Conservation (phyloP, 2,113 vertebrate species). For the Alaudala cheleensis region DNA sequence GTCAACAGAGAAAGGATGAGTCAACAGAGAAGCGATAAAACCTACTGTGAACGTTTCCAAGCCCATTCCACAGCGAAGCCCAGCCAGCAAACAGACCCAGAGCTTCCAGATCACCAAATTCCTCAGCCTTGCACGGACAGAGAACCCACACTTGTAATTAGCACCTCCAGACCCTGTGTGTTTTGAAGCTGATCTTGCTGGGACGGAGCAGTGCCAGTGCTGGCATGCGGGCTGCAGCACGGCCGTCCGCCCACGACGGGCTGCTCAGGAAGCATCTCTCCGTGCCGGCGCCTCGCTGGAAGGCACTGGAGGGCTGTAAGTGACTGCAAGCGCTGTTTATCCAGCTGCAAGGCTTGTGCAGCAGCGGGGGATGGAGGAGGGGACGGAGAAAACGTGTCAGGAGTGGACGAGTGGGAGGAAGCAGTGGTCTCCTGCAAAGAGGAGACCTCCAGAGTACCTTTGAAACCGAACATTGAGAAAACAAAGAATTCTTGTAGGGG, state of each 20-base stretch:
- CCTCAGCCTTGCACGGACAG: background rate
- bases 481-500: conserved; percentile 20
- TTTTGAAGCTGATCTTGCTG: background rate
- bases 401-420: conserved; percentile 50
- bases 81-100: background rate
- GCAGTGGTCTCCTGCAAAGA: conserved; percentile 19
- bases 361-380: background rate
- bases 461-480: conserved; percentile 46
- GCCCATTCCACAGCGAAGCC: background rate
- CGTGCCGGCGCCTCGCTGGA: background rate
- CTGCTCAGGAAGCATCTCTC: conserved; percentile 26
- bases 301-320: conserved; percentile 10
- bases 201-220: background rate
- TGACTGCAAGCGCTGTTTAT: background rate
- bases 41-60: background rate
- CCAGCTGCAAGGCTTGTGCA: background rate
- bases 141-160: background rate
- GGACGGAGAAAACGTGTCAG: background rate
- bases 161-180: background rate
- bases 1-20: background rate
- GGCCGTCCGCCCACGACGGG: accelerated
- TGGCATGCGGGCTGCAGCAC: background rate
- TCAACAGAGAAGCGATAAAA: background rate
- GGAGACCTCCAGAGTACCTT: conserved; percentile 41
- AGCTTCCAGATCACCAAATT: background rate